Evolutionary conservation across 1,140 invertebrate genomes (phyloP), one percentile per base, ranked within the genome.

Genomic region (Brachionus paranguensis): DNA sequence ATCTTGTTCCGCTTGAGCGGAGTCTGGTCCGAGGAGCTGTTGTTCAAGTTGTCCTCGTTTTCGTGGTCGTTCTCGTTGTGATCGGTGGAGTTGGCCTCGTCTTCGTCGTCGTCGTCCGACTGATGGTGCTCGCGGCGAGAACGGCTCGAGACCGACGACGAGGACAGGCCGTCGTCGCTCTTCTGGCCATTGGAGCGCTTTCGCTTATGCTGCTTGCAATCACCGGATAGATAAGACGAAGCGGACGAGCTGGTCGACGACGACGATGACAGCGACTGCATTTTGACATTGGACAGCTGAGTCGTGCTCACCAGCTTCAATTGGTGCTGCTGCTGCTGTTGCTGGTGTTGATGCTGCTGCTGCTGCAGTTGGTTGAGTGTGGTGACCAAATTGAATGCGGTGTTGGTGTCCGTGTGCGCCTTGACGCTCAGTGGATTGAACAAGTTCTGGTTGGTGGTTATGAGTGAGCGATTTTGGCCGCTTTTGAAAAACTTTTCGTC

Each of bases 401-500:
- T 24, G 47, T 50, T 76, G 47, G 27, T 76, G 14, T 76, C 72
- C 6, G 10, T 33, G 10, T 50, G 33, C 24, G 72, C 43, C 27
- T 76, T 76, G 47, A 76, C 43, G 50, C 43, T 76, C 10, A 76
- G 12, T 8, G 72, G 43, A 76, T 76, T 76, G 43, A 76, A 76
- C 43, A 76, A 50, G 33, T 76, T 76, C n/a, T 76, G 72, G 27
- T 76, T 76, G 8, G 72, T 76, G 10, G 72, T 76, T 27, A 76
- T 76, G 11, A 76, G 37, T 1, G 68, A 76, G 24, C 72, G 43
- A 5, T 47, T 50, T 12, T 76, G 72, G 2, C 43, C 8, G 24
- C 43, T 27, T n/a, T 76, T 76, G 43, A 76, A 76, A 50, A 50
- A 76, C 20, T 76, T 76, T n/a, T 76, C 72, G 43, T 76, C 72